Evolutionary conservation across 2,113 vertebrate species (phyloP).

Genomic region (Pseudonaja textilis): DNA sequence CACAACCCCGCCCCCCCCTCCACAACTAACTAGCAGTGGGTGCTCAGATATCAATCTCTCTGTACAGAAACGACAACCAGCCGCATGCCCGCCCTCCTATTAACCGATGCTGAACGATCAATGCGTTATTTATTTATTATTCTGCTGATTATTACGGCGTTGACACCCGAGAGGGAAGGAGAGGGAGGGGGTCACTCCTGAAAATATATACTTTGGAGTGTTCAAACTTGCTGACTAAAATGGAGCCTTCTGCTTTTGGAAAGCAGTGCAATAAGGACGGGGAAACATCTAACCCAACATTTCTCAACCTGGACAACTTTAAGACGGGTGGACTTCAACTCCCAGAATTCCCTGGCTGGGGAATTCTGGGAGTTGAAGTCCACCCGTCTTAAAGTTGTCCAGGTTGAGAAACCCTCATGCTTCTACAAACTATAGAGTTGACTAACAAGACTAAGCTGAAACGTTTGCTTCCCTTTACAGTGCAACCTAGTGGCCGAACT

Average conservation of each 20-base stretch:
- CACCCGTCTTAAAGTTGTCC: not conserved
- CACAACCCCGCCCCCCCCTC: slow-evolving; percentile 40
- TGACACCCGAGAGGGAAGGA: slow-evolving; percentile 55
- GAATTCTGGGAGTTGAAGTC: no score
- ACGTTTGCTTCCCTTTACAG: not conserved
- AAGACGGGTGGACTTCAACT: not conserved
- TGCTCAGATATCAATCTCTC: slow-evolving; percentile 21
- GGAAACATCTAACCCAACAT: not conserved
- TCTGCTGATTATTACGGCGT: slow-evolving; percentile 55
- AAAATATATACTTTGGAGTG: slow-evolving; percentile 51
- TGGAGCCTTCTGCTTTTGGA: not conserved
- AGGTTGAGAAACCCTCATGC: not conserved
- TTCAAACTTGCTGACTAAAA: slow-evolving; percentile 47
- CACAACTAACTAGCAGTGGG: slow-evolving; percentile 40
- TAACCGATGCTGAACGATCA: slow-evolving; percentile 58
- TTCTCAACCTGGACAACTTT: not conserved
- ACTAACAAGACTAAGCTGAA: not conserved
- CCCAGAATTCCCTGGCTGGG: not conserved
- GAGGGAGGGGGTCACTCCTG: slow-evolving; percentile 24
- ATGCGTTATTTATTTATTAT: slow-evolving; percentile 61
- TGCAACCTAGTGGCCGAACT: not conserved
- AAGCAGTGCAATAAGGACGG: not conserved
- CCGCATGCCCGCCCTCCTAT: slow-evolving; percentile 42
- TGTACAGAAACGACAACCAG: slow-evolving; percentile 15
- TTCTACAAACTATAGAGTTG: not conserved